Conservation (phyloP, 1,140 invertebrate genomes). For the Luehdorfia chinensis region DNA sequence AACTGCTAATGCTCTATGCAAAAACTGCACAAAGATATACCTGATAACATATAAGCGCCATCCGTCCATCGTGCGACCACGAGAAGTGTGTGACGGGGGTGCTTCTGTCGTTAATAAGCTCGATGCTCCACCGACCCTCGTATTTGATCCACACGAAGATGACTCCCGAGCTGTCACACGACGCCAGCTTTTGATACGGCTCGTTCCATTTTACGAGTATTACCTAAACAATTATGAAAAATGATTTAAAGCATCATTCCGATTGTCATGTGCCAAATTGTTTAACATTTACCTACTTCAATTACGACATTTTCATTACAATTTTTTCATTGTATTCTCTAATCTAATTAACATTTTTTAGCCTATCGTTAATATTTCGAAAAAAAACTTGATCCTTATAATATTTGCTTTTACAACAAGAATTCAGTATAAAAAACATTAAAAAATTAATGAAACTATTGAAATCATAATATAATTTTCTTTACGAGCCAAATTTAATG, state of each 20-base stretch:
- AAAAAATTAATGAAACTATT: too few species aligned
- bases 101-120: conserved; percentile 98
- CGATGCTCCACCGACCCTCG: conserved; percentile 98
- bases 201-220: conserved; percentile 99
- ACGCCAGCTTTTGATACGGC: conserved; percentile 98
- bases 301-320: too few species aligned
- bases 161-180: conserved; percentile 97
- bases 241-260: neutral
- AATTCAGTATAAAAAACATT: too few species aligned
- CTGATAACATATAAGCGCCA: conserved; percentile 99
- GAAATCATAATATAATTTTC: too few species aligned
- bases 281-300: neutral
- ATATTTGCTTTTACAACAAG: too few species aligned
- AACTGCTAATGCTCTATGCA: too few species aligned
- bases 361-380: too few species aligned
- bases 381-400: too few species aligned
- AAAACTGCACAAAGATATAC: conserved; percentile 77
- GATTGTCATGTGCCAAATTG: neutral
- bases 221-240: conserved; percentile 80
- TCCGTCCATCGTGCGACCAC: conserved; percentile 98
- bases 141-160: conserved; percentile 99
- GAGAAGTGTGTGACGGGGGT: conserved; percentile 98
- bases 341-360: too few species aligned
- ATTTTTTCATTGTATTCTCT: too few species aligned
- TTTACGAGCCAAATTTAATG: too few species aligned